Base-by-base conservation (phyloP, 2,888 invertebrate species). In the Thera britannica region DNA sequence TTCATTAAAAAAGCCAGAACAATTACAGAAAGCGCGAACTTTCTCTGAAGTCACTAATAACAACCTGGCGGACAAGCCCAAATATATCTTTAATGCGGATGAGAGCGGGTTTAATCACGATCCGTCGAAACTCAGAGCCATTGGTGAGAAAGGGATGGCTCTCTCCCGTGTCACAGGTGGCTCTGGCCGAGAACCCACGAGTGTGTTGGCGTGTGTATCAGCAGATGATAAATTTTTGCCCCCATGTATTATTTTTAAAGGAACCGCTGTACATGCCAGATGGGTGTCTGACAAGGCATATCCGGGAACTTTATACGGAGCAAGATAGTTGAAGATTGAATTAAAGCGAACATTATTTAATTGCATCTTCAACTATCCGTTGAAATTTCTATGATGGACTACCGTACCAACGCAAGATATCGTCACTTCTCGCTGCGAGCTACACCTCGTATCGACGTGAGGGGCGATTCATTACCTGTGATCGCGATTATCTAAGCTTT, bases 181-280 rank as follows among this genome's bases (percentile, higher is more conserved):
- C 52, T 52, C 52, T 34, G 52, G 52, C 7, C 52, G 52, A 52
- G 52, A 52, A 52, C 34, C 52, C 1, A 52, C 52, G 5, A 52
- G 34, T 7, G 52, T 52, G 5, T 34, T 52, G 6, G 52, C 52
- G 6, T 52, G 52, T 52, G 52, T 52, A 34, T 23, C 52, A 3
- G 52, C 52, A 34, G 52, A 52, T 34, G 52, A 34, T 6, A 23
- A 4, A 34, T 23, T 23, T 52, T 52, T 52, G 34, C 52, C 52
- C 34, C 52, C 52, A 8, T 52, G 23, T 34, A 52, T 52, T 7
- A 34, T 52, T 7, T 52, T 52, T 6, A 52, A 52, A 52, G 52
- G 52, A 52, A 34, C 34, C 2, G 52, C 52, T 34, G 34, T 52
- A 34, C 52, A 52, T 4, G 52, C 52, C 5, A 23, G 52, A 34